phyloP scores from a whole-genome alignment of 2,888 invertebrate species.

The Ichneumoninae sp. region DNA sequence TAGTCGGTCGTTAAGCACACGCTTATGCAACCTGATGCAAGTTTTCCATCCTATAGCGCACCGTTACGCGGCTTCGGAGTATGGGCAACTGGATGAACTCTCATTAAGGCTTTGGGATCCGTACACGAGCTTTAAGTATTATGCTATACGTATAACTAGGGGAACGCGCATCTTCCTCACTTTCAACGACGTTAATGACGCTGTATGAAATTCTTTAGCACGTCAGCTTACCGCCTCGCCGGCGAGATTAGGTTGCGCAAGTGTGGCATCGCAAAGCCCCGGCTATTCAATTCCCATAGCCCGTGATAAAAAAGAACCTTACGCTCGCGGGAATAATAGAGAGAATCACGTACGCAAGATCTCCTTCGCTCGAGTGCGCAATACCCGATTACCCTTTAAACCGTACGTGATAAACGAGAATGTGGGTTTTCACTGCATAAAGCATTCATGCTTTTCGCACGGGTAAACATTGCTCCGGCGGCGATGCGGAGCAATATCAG shows the following conservation, averaged over 20 bases:
- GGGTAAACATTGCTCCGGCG: background rate
- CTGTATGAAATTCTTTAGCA: slow-evolving; percentile 54
- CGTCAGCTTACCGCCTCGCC: slow-evolving; percentile 35
- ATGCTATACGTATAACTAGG: slow-evolving; percentile 47
- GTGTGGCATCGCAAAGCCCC: slow-evolving; percentile 33
- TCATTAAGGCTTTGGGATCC: slow-evolving; percentile 59
- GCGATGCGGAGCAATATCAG: background rate
- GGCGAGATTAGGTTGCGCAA: background rate
- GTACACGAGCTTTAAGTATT: slow-evolving; percentile 54
- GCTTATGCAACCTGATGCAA: slow-evolving; percentile 61
- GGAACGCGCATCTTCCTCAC: slow-evolving; percentile 26
- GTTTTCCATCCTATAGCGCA: slow-evolving; percentile 54
- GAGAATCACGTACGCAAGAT: background rate
- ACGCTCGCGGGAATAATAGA: background rate
- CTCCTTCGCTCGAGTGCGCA: slow-evolving; percentile 1
- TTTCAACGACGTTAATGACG: slow-evolving; percentile 60
- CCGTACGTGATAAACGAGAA: background rate
- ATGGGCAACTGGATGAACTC: slow-evolving; percentile 60
- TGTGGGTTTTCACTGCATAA: background rate
- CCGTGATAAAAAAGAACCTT: background rate
- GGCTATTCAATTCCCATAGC: slow-evolving; percentile 36
- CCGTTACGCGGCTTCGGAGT: slow-evolving; percentile 11
- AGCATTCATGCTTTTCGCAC: slow-evolving; percentile 14
- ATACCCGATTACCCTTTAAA: background rate
- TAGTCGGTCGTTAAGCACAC: slow-evolving; percentile 63